phyloP scores from a whole-genome alignment of 2,113 vertebrate species.

The Trematocara marginatum region DNA sequence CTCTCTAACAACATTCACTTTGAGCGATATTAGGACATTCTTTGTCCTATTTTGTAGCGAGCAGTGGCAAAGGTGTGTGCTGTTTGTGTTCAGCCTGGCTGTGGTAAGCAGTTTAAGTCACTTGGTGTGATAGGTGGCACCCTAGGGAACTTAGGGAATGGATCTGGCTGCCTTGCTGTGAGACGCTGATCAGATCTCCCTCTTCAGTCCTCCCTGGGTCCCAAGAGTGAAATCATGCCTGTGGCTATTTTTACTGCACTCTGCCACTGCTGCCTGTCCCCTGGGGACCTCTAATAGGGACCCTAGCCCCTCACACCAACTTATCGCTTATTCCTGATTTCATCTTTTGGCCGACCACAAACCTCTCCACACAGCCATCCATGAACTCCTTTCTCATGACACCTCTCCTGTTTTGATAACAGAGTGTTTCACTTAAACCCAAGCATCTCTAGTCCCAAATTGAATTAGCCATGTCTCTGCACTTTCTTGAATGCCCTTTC shows the following conservation, averaged over 20 bases:
- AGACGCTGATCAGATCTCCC: constrained; percentile 69
- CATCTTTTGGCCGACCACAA: constrained; percentile 61
- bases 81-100: constrained; percentile 50
- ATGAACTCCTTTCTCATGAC: constrained; percentile 41
- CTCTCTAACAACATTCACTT: background rate
- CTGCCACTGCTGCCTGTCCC: constrained; percentile 48
- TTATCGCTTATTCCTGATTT: constrained; percentile 68
- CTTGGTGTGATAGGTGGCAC: constrained; percentile 63
- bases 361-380: constrained; percentile 40
- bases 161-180: constrained; percentile 54
- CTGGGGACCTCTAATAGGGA: constrained; percentile 62
- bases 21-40: background rate
- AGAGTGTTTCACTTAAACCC: constrained; percentile 61
- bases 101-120: constrained; percentile 59
- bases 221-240: constrained; percentile 63
- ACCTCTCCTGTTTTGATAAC: constrained; percentile 62
- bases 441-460: constrained; percentile 54
- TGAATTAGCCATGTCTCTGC: constrained; percentile 57
- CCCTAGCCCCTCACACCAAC: constrained; percentile 57
- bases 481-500: constrained; percentile 49
- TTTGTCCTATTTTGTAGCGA: background rate
- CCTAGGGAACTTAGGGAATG: constrained; percentile 51
- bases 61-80: background rate
- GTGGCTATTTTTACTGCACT: constrained; percentile 70
- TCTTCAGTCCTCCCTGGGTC: constrained; percentile 46